Evolutionary conservation across 2,888 invertebrate genomes (phyloP).

Genomic region (Stenoptilia bipunctidactyla): DNA sequence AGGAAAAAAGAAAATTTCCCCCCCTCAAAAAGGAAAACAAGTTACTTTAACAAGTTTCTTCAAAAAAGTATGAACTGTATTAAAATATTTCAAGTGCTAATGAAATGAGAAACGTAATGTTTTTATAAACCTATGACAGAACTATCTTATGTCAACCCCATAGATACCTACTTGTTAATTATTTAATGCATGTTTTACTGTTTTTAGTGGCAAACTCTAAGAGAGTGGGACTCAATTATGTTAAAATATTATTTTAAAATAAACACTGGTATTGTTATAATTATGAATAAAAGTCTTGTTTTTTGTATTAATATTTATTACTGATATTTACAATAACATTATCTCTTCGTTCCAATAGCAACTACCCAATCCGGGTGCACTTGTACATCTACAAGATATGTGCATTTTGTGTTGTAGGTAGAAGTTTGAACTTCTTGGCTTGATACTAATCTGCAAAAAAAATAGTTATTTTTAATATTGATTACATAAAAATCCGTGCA

Average conservation of each 20-base stretch:
- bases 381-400: constrained; percentile 60
- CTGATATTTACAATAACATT: constrained; percentile 6
- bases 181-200: not conserved
- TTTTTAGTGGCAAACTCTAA: no score
- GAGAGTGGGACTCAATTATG: no score
- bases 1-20: constrained; percentile 43
- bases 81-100: not conserved
- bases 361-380: constrained; percentile 64
- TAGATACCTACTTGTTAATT: no score
- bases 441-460: constrained; percentile 42
- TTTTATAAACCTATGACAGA: no score
- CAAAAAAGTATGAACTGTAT: constrained; percentile 28
- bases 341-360: constrained; percentile 59
- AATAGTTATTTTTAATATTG: constrained; percentile 1
- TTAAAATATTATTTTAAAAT: not conserved
- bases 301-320: not conserved
- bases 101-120: no score
- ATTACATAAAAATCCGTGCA: no score
- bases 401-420: constrained; percentile 60
- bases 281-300: constrained; percentile 1
- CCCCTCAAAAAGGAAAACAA: constrained; percentile 57
- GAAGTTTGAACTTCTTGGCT: constrained; percentile 52
- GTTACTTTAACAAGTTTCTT: constrained; percentile 51
- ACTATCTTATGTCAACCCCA: no score
- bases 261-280: constrained; percentile 1